A percentile compares a stretch with the other conserved stretches of the same genome.
Evolutionary conservation across 1,140 invertebrate genomes (phyloP).

Genomic region (Ceratitis capitata): DNA sequence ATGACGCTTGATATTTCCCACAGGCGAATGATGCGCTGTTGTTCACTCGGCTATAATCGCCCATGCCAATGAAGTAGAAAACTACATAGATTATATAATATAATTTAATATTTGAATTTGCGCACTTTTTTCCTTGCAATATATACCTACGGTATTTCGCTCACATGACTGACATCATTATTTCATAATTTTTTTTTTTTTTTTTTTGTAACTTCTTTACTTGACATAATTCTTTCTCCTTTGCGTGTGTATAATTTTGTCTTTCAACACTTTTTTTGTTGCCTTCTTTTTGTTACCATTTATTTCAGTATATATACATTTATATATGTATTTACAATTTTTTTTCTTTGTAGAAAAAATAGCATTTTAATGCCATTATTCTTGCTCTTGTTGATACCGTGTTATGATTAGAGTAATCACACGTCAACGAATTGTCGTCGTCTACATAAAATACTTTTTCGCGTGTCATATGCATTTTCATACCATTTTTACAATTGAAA

Average conservation of each 20-base stretch:
- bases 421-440: constrained; percentile 36
- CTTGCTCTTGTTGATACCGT: constrained; percentile 4
- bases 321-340: not conserved
- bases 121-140: not conserved
- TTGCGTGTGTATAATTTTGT: not conserved
- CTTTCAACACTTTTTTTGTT: not conserved
- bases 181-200: not conserved
- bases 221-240: not conserved
- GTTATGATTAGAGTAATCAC: constrained; percentile 39
- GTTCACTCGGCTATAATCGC: too few relatives aligned
- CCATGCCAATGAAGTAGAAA: too few relatives aligned
- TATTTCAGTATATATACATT: not conserved
- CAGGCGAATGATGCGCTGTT: too few relatives aligned
- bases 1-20: too few relatives aligned
- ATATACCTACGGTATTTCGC: not conserved
- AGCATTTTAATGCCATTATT: too few relatives aligned
- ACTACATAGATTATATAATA: too few relatives aligned
- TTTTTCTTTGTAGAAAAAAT: not conserved
- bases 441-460: constrained; percentile 40
- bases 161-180: constrained; percentile 15
- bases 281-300: not conserved
- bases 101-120: too few relatives aligned
- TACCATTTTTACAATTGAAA: not conserved
- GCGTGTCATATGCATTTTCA: constrained; percentile 36
- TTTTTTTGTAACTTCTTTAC: not conserved